Base-by-base conservation (phyloP, 1,140 invertebrate genomes). In the Drosophila watanabei region DNA sequence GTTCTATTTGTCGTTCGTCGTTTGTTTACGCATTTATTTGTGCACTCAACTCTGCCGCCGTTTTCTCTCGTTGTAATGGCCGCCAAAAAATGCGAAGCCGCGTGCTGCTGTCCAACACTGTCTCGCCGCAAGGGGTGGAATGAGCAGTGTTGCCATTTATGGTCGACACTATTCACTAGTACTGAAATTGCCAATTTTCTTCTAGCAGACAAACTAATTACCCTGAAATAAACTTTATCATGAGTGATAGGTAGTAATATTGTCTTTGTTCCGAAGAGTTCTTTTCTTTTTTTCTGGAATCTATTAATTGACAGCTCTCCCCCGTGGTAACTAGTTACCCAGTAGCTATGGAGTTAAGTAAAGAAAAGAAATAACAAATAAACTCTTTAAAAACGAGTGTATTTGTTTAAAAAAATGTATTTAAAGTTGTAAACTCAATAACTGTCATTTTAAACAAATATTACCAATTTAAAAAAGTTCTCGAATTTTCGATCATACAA, bases 1-100 rank as follows among this genome's bases (percentile, higher is more conserved):
- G 20, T 28, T 1, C 24, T 64, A 46, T 48, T 70, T 37, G 20
- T 39, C 20, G 32, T 58, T 63, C 46, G 43, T 43, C 61, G 56
- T 52, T 66, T 84, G 68, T 88, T 73, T 84, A 81, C 48, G 73
- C 83, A 84, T 89, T 62, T 73, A 78, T 28, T 46, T 75, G 68
- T 83, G 13, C 10, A 35, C 20, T 72, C 7, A 60, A 51, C 62
- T 72, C 51, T 18, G n/a, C 28, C 41, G 30, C 39, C 28, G 30
- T 37, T 43, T 69, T 60, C 24, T 28, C 75, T 57, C 64, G 77
- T 82, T 82, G 59, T 89, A 88, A 84, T 88, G 84, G 84, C 85
- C 75, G 75, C 75, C 75, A 75, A 79, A 79, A 72, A 79, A 79
- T 78, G 75, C 73, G 43, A 60, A 37, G 57, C 41, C 61, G 39